Evolutionary conservation across 2,113 vertebrate genomes (phyloP).

Genomic region (Setophaga coronata): DNA sequence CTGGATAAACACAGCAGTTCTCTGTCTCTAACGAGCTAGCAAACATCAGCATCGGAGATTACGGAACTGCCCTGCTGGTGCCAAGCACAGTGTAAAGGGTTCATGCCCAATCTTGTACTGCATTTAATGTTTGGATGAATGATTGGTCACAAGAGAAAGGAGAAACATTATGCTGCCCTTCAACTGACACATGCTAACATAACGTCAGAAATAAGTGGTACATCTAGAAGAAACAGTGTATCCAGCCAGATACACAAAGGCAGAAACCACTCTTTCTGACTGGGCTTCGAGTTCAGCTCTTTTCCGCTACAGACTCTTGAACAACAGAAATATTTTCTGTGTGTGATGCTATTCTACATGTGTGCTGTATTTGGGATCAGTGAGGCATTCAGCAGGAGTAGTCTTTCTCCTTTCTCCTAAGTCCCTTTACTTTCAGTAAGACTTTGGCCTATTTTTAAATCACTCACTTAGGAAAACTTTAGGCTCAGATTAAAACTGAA

Average conservation of each 20-base stretch:
- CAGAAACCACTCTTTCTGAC: background rate
- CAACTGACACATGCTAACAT: background rate
- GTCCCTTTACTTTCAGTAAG: background rate
- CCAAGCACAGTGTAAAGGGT: background rate
- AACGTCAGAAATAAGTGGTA: background rate
- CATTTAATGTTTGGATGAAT: background rate
- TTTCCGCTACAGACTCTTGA: background rate
- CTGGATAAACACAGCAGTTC: background rate
- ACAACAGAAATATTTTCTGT: background rate
- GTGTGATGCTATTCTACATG: accelerated
- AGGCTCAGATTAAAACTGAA: background rate
- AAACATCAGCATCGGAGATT: background rate
- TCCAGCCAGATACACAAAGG: background rate
- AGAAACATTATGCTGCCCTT: background rate
- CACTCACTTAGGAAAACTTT: background rate
- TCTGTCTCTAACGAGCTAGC: background rate
- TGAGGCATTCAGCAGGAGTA: background rate
- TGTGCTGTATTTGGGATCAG: background rate
- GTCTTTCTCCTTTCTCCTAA: background rate
- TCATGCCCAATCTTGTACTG: conserved; percentile 27
- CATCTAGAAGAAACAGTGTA: background rate
- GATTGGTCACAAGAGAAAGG: background rate
- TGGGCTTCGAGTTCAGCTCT: background rate
- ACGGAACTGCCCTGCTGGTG: background rate
- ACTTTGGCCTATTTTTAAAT: background rate